Conservation (phyloP, 2,113 vertebrate genomes). For the Elgaria multicarinata region DNA sequence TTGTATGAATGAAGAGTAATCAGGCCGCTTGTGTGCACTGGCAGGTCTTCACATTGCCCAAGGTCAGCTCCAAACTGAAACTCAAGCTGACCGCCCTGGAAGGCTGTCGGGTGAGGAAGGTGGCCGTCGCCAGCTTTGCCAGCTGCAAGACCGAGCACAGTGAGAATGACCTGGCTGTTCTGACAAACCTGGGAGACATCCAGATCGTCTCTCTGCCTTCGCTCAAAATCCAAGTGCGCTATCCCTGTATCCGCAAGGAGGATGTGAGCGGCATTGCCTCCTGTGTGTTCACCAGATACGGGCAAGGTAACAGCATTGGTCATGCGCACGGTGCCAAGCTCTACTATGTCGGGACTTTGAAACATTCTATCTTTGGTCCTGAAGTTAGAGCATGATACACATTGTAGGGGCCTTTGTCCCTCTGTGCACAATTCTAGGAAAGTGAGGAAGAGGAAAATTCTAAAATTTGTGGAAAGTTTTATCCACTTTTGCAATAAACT, state of each 20-base stretch:
- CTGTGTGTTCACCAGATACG: conserved; percentile 95
- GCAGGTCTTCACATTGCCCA: conserved; percentile 94
- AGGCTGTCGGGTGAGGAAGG: conserved; percentile 90
- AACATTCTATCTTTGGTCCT: background rate
- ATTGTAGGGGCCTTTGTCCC: background rate
- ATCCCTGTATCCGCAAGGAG: conserved; percentile 93
- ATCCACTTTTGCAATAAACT: background rate
- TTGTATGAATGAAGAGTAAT: background rate
- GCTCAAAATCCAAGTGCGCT: conserved; percentile 92
- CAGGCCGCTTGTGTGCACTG: background rate
- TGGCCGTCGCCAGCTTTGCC: conserved; percentile 87
- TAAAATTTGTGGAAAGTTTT: background rate
- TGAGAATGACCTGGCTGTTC: conserved; percentile 88
- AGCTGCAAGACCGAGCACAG: conserved; percentile 87
- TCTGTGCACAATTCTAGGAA: background rate
- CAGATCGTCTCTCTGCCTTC: conserved; percentile 92
- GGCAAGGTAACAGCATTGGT: conserved; percentile 84
- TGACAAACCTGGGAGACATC: conserved; percentile 95
- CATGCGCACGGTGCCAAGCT: fast-evolving
- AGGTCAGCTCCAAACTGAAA: conserved; percentile 94
- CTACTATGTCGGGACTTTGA: background rate
- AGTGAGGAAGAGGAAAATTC: background rate
- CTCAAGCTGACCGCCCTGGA: conserved; percentile 94
- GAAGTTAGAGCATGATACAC: background rate
- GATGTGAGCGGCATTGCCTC: conserved; percentile 97